Base-by-base conservation (phyloP, 2,797 vertebrate genomes). In the Tangara arthus region DNA sequence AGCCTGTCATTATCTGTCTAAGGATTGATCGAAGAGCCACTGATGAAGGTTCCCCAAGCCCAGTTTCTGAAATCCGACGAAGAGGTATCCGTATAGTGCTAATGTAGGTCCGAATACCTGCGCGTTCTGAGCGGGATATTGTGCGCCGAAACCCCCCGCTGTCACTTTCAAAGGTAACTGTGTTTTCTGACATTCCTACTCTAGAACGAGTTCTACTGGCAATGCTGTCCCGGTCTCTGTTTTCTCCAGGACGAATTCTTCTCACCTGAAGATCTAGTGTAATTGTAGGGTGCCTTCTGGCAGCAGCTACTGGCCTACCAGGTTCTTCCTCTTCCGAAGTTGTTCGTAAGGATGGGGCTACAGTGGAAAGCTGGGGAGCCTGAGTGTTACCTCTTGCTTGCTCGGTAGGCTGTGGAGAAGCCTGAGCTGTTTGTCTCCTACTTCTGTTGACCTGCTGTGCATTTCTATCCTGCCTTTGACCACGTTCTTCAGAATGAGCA, bases 1-100 rank as follows among this genome's bases (percentile, higher is more conserved):
- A 99, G 66, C 99, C 99, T 9, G 98, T 99, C 99, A 99, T 99
- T 78, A 99, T 99, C 97, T 99, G 99, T 34, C 99, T 98, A 95
- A 99, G 97, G 94, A 99, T 99, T 47, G 99, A 99, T 15, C 98
- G 98, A 72, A 99, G 97, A 23, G 98, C 99, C 8, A 98, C 98
- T 15, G 99, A 99, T 22, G 99, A 99, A 42, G 99, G 99, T 53
- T 99, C 99, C 5, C 98, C 98, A 18, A 99, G 97, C 53, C 99
- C 99, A 0, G 98, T 98, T 97, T 99, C 99, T 4, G 99, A 99
- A 93, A 99, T 98, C 60, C 99, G 98, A 11, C 98, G 98, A 42
- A 99, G 97, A 15, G 99, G 99, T 96, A 99, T 99, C 66, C 98
- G 98, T 79, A 99, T 99, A 55, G 99, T 99, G 97, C 99, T 99